A percentile compares a stretch with the other conserved stretches of the same genome.
phyloP scores from a whole-genome alignment of 2,888 invertebrate genomes.

The Hydraecia micacea region DNA sequence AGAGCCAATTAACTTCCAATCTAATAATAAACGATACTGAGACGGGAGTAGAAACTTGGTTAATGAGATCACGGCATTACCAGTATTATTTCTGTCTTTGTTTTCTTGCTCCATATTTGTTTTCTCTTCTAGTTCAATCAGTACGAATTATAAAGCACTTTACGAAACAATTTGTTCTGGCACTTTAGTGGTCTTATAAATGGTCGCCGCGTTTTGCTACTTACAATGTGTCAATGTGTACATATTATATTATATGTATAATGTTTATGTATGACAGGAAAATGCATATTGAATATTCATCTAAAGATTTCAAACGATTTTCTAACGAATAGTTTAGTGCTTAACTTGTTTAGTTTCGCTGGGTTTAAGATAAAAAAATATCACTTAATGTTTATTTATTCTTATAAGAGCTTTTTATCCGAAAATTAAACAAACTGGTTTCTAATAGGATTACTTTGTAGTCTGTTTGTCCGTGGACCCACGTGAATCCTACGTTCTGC shows the following conservation, averaged over 20 bases:
- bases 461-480: not conserved
- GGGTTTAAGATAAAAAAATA: not conserved
- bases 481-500: not conserved
- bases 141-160: conserved; percentile 51
- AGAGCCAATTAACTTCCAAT: conserved; percentile 24
- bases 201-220: not conserved
- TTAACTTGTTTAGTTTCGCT: not conserved
- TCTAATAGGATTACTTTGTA: not conserved
- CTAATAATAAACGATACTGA: conserved; percentile 28
- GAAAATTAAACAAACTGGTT: not conserved
- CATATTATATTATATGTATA: not conserved
- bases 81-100: conserved; percentile 33
- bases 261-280: not conserved
- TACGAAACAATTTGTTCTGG: conserved; percentile 50
- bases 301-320: conserved; percentile 5
- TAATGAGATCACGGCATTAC: conserved; percentile 38
- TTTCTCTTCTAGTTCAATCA: conserved; percentile 52
- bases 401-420: not conserved
- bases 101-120: conserved; percentile 41
- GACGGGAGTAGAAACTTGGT: conserved; percentile 19
- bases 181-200: conserved; percentile 32
- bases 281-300: conserved; percentile 1
- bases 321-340: not conserved
- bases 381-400: not conserved
- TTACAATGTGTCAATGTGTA: conserved; percentile 8